These are phyloP conservation scores for Prosapia bicincta DNA, from an alignment of 2,888 invertebrate species.

Conservation along the genomic window DNA sequence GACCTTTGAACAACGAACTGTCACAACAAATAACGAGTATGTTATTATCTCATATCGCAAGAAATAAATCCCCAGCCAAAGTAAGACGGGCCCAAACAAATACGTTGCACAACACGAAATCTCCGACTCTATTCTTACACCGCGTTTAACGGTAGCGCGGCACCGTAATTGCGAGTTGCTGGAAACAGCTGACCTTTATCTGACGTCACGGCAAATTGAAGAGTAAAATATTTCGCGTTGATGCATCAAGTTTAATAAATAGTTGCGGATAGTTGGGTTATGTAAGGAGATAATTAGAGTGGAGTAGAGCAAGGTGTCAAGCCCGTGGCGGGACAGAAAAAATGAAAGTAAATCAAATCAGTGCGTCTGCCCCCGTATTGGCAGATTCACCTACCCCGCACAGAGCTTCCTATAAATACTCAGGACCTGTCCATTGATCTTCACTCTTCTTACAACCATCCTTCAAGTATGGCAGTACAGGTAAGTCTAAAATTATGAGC, in stretches of 20 bases:
- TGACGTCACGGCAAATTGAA: neutral
- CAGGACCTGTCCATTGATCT: neutral
- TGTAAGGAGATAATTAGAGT: neutral
- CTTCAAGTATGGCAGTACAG: neutral
- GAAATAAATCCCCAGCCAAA: no score
- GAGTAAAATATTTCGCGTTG: slow-evolving; percentile 2
- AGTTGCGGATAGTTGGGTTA: neutral
- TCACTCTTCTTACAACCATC: neutral
- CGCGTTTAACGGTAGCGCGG: neutral
- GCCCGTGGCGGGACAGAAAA: neutral
- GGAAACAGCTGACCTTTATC: neutral
- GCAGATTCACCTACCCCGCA: neutral
- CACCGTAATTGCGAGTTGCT: no score
- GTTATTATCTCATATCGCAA: no score
- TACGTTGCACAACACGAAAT: neutral
- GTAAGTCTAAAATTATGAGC: no score
- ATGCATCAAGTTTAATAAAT: slow-evolving; percentile 2
- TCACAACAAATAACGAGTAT: no score
- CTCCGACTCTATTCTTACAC: neutral
- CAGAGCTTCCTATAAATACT: neutral
- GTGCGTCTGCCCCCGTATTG: neutral
- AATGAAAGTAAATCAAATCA: slow-evolving; percentile 12
- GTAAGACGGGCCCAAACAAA: neutral
- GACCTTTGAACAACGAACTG: no score
- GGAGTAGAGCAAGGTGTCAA: neutral